Base-by-base conservation (phyloP, 2,888 invertebrate species). In the Macroteleia sp. region DNA sequence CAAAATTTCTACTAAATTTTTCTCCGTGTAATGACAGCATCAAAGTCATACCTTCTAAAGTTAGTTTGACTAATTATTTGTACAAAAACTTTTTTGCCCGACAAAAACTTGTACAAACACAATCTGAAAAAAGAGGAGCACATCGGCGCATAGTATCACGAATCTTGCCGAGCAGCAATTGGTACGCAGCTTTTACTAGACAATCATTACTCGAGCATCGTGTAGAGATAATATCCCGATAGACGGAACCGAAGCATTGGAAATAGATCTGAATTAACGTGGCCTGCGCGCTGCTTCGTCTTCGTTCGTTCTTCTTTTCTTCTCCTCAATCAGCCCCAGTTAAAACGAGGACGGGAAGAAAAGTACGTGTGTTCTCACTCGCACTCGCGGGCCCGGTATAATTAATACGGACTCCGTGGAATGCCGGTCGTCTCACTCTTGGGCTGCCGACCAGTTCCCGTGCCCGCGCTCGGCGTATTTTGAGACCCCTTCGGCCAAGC, bases 351-450 rank as follows among this genome's bases (percentile, higher is more conserved):
- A n/a, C n/a, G n/a, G n/a, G n/a, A n/a, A n/a, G n/a, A n/a, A n/a
- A n/a, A n/a, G 46, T 17, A 39, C 19, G 44, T 46, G 61, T 54
- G 74, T 71, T 86, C 86, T 86, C 86, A 76, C 85, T 87, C 83
- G 81, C 83, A 77, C 88, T 85, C 74, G 64, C 73, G 41, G 42
- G n/a, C n/a, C 87, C 85, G 85, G 88, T 90, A 90, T 90, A 90
- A 90, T 90, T 90, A 90, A 90, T 90, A 89, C 89, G 87, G 88
- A 88, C 88, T 86, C 86, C 87, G 84, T 88, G 90, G 90, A 90
- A 90, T 90, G 90, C 89, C 86, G 88, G 87, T 87, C 89, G 88
- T 87, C 86, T 88, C 88, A 86, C 89, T 88, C 69, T n/a, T n/a
- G 73, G 81, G 70, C 80, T 82, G 44, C 84, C 82, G 86, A 86